A percentile compares a stretch with the other conserved stretches of the same genome.
Evolutionary conservation across 2,888 invertebrate genomes (phyloP).

Genomic region (Athetis lepigone): DNA sequence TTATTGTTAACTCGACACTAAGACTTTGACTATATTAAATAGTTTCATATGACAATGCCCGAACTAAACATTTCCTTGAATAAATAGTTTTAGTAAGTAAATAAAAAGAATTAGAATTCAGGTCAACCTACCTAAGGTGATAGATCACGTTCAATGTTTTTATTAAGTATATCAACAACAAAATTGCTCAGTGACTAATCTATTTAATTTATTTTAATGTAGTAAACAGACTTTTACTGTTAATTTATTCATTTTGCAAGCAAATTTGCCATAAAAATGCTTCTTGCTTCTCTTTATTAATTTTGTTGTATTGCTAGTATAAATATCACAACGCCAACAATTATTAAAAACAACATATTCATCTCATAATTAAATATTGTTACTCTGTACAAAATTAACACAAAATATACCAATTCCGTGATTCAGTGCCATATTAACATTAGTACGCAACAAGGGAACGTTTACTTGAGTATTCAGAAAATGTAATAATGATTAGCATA

Average conservation of each 20-base stretch:
- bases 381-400: constrained; percentile 4
- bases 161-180: neutral
- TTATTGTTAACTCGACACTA: too few relatives aligned
- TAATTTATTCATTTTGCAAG: neutral
- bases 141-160: neutral
- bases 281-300: too few relatives aligned
- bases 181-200: neutral
- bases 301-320: neutral
- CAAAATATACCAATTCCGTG: constrained; percentile 33
- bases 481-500: constrained; percentile 53
- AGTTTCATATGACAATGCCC: too few relatives aligned
- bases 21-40: too few relatives aligned
- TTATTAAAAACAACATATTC: neutral
- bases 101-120: constrained; percentile 2
- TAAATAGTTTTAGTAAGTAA: neutral
- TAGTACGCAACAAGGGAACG: constrained; percentile 28
- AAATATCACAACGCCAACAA: neutral
- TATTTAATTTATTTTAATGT: neutral
- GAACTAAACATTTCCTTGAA: neutral
- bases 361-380: neutral
- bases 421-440: constrained; percentile 30
- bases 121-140: neutral
- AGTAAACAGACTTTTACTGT: too few relatives aligned
- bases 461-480: constrained; percentile 37
- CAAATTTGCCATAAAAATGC: neutral